phyloP scores from a whole-genome alignment of 1,140 invertebrate genomes.

The Samia ricini region DNA sequence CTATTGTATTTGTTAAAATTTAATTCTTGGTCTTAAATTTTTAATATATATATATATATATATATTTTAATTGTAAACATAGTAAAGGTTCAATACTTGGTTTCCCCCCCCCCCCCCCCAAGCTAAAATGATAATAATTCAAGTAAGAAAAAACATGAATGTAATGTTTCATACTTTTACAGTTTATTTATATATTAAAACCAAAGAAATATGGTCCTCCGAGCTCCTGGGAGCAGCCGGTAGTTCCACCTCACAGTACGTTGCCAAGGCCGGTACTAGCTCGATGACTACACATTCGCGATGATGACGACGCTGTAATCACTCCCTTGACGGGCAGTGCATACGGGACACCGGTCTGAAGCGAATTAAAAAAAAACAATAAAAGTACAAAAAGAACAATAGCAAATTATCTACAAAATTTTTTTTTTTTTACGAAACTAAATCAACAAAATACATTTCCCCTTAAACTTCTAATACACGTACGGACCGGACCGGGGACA shows the following conservation, averaged over 20 bases:
- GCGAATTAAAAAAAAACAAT: neutral
- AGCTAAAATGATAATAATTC: too few relatives aligned
- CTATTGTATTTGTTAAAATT: too few relatives aligned
- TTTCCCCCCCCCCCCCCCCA: too few relatives aligned
- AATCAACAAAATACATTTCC: too few relatives aligned
- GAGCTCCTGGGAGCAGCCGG: constrained; percentile 32
- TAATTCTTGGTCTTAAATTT: too few relatives aligned
- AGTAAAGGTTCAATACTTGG: too few relatives aligned
- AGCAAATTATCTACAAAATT: neutral
- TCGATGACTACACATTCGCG: constrained; percentile 24
- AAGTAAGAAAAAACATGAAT: too few relatives aligned
- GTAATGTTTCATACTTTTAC: constrained; percentile 19
- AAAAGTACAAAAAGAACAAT: neutral
- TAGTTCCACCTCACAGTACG: constrained; percentile 28
- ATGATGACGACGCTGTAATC: constrained; percentile 4
- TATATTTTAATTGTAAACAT: too few relatives aligned
- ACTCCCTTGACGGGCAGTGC: neutral
- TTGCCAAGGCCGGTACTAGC: constrained; percentile 47
- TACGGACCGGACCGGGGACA: too few relatives aligned
- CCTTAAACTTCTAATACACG: too few relatives aligned
- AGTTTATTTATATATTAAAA: constrained; percentile 58
- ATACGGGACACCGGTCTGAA: neutral
- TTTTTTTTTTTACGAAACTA: too few relatives aligned
- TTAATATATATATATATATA: too few relatives aligned
- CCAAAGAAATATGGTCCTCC: constrained; percentile 50